These are phyloP conservation scores for Laticauda laticaudata DNA, from an alignment of 2,113 vertebrate species.

Conservation along the genomic window DNA sequence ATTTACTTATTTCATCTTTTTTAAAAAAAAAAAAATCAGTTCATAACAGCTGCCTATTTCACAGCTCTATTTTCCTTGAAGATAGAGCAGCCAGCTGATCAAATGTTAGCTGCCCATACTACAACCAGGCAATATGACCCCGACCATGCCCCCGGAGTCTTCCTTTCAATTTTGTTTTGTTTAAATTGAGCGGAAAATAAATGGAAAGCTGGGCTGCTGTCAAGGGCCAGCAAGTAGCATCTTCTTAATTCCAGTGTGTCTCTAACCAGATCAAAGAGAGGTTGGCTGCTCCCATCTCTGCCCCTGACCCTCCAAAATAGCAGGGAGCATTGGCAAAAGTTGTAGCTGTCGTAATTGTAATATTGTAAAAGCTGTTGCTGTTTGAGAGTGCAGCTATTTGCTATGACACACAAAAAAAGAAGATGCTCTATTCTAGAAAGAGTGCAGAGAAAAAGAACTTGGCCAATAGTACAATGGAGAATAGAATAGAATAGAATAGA, in stretches of 20 bases:
- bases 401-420: not conserved
- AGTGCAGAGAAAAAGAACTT: not conserved
- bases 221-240: not conserved
- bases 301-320: not conserved
- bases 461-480: too few relatives aligned
- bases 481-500: too few relatives aligned
- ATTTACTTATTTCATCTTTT: not conserved
- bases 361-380: not conserved
- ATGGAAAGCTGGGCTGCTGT: not conserved
- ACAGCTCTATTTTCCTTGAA: not conserved
- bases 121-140: not conserved
- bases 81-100: not conserved
- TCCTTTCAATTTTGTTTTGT: not conserved
- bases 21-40: not conserved
- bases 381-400: not conserved
- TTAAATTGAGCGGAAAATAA: not conserved
- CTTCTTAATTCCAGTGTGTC: not conserved
- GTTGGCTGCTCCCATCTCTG: not conserved
- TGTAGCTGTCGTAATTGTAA: not conserved
- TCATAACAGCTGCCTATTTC: not conserved
- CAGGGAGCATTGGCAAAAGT: not conserved
- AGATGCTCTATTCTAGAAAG: not conserved
- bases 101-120: not conserved
- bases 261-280: not conserved
- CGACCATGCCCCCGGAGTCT: not conserved